phyloP scores from a whole-genome alignment of 1,140 invertebrate genomes.

The Euglossa dilemma region DNA sequence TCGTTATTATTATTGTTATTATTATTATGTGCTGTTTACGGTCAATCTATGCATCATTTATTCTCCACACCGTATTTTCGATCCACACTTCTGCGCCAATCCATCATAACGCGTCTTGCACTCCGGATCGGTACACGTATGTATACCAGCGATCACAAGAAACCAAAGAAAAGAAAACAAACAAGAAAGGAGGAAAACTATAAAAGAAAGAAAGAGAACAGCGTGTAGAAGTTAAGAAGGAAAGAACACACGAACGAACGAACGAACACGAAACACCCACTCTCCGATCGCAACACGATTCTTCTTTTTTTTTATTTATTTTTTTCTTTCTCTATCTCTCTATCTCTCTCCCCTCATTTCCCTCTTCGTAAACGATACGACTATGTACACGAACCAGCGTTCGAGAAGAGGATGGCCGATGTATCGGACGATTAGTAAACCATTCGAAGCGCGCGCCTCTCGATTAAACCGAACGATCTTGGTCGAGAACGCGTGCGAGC shows the following conservation, averaged over 20 bases:
- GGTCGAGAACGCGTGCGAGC: background rate
- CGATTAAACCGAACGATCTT: background rate
- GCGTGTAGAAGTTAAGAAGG: background rate
- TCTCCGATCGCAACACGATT: background rate
- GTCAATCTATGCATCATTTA: slow-evolving; percentile 24
- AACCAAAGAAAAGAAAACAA: background rate
- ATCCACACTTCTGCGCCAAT: slow-evolving; percentile 18
- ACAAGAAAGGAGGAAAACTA: background rate
- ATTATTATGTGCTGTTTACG: slow-evolving; percentile 27
- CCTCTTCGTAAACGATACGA: background rate
- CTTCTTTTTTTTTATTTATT: background rate
- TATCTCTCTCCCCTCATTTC: background rate
- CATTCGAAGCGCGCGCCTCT: background rate
- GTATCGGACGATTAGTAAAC: too few species aligned
- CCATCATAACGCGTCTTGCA: slow-evolving; percentile 4
- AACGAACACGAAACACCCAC: slow-evolving; percentile 17
- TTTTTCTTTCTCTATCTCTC: background rate
- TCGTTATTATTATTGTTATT: slow-evolving; percentile 11
- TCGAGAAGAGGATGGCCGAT: slow-evolving; percentile 9
- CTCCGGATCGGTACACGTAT: background rate
- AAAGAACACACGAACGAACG: slow-evolving; percentile 4
- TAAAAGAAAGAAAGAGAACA: background rate
- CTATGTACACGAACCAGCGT: slow-evolving; percentile 10
- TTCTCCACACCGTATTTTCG: slow-evolving; percentile 18
- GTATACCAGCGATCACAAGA: background rate